Evolutionary conservation across 2,797 vertebrate species (phyloP).

Genomic region (Loriculus beryllinus): DNA sequence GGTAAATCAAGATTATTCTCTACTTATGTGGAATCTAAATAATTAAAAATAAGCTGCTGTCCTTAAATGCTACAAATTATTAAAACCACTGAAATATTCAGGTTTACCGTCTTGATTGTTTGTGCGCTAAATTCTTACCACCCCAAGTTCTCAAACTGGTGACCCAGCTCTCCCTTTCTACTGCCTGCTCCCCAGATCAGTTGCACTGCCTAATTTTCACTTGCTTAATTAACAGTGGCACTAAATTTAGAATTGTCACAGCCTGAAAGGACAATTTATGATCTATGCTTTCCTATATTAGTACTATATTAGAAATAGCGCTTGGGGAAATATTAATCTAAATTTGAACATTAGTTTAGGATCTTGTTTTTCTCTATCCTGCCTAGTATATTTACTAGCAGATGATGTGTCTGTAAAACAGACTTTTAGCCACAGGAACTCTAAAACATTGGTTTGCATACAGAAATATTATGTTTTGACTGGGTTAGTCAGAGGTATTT

Average conservation of each 20-base stretch:
- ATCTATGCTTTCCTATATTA: constrained; percentile 50
- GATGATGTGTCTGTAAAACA: not conserved
- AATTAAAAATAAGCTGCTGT: constrained; percentile 2
- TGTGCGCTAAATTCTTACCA: not conserved
- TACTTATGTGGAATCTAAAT: not conserved
- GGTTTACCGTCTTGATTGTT: not conserved
- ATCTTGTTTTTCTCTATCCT: constrained; percentile 28
- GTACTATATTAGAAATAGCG: constrained; percentile 50
- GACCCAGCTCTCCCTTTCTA: not conserved
- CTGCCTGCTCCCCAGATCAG: not conserved
- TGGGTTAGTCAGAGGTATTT: not conserved
- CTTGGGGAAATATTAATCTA: constrained; percentile 58
- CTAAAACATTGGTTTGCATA: not conserved
- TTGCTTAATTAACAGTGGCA: constrained; percentile 34
- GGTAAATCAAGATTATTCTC: constrained; percentile 26
- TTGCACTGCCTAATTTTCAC: constrained; percentile 25
- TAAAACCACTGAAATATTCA: not conserved
- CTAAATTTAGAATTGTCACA: constrained; percentile 61
- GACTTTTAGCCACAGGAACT: not conserved
- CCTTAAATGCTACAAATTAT: not conserved
- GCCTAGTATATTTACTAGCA: not conserved
- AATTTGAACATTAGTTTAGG: constrained; percentile 48
- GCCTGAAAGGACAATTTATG: constrained; percentile 37
- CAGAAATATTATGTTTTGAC: not conserved
- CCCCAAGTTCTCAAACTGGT: not conserved